Base-by-base conservation (phyloP, 2,797 vertebrate genomes). In the Dendrocincla fuliginosa region DNA sequence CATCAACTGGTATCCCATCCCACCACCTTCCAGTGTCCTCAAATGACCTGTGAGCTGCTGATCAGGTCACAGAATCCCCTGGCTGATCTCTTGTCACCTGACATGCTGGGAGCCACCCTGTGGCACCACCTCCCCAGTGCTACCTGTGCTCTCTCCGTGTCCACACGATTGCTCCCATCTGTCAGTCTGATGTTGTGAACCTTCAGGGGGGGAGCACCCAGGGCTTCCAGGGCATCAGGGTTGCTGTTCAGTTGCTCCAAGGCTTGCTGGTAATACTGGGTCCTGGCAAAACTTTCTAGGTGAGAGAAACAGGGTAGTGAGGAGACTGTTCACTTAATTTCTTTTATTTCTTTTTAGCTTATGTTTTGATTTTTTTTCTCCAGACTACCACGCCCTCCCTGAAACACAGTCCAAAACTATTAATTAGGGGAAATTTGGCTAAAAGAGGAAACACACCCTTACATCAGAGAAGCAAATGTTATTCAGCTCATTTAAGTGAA, bases 151-250 rank as follows among this genome's bases (percentile, higher is more conserved):
- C 84, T 86, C 24, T 89, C 89, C 1, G 94, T 97, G 95, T 98
- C 98, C 41, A 99, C 92, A 0, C 69, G 87, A 90, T 99, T 99
- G 82, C 97, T 84, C 75, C 92, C 90, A 96, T 99, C 98, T 0
- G 78, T 97, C 94, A 99, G 97, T 16, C 63, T 97, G 88, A 99
- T 98, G 96, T 98, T 98, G 96, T 98, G 98, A 60, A 99, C 97
- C 50, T 97, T 98, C 32, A 99, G 96, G 3, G 98, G 98, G 1
- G 98, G 98, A 0, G 98, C 98, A 18, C 98, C 99, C 49, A 99
- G 97, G 17, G 95, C 97, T 52, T 98, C 98, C 97, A 98, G 97
- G n/a, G 98, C 99, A 52, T 85, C 19, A 0, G 98, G 79, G 84
- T 95, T 97, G 35, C 75, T 86, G 13, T 97, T 97, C 84, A 99